These are phyloP conservation scores for Bufo bufo DNA, from an alignment of 2,113 vertebrate genomes.

Conservation along the genomic window DNA sequence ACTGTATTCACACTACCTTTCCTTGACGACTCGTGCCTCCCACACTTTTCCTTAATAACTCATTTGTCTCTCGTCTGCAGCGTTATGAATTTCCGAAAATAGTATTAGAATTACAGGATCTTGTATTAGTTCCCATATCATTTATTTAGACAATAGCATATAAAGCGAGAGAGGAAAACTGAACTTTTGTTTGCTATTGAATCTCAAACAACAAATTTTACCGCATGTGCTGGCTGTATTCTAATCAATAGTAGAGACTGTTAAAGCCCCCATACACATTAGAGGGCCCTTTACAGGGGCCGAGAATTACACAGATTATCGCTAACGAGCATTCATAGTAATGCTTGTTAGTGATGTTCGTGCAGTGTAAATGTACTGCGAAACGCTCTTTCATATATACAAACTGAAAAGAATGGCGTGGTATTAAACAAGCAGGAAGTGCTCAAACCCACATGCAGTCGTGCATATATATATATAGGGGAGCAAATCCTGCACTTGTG, in stretches of 20 bases:
- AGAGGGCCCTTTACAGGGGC: no score
- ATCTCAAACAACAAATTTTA: constrained; percentile 25
- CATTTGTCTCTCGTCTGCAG: constrained; percentile 48
- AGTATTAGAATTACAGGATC: constrained; percentile 55
- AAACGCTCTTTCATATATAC: no score
- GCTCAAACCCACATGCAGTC: no score
- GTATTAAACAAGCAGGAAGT: no score
- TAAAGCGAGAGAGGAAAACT: constrained; percentile 35
- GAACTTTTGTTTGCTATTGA: constrained; percentile 42
- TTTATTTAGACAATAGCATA: constrained; percentile 51
- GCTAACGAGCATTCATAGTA: no score
- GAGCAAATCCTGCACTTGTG: no score
- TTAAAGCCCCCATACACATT: no score
- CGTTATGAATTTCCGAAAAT: constrained; percentile 54
- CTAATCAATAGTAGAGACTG: background rate
- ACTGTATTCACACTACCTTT: constrained; percentile 56
- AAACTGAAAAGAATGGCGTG: no score
- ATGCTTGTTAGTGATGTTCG: no score
- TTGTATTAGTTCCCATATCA: constrained; percentile 48
- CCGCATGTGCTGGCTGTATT: background rate
- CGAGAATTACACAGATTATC: no score
- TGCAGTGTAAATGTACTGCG: no score
- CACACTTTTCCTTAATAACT: constrained; percentile 59
- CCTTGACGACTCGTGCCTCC: constrained; percentile 59
- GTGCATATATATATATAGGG: no score